Evolutionary conservation across 2,797 vertebrate genomes (phyloP).

Genomic region (Tapirus indicus): DNA sequence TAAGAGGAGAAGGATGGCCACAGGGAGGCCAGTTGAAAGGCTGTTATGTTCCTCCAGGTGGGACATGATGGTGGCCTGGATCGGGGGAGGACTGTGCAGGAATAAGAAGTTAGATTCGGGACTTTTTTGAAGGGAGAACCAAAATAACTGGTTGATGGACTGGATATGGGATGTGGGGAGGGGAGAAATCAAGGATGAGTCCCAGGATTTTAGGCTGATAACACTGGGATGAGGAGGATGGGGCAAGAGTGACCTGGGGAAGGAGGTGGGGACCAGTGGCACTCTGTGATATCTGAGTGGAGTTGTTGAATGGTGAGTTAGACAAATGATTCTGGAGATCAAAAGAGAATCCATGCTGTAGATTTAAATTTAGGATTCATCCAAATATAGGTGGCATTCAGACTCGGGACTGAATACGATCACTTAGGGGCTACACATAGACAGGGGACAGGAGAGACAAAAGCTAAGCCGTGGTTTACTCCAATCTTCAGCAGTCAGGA

Average conservation of each 20-base stretch:
- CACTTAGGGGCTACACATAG: not conserved
- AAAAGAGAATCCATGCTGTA: not conserved
- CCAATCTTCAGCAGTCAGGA: not conserved
- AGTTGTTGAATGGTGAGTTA: not conserved
- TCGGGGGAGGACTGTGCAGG: not conserved
- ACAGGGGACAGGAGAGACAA: not conserved
- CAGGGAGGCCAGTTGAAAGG: not conserved
- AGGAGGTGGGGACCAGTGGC: accelerated
- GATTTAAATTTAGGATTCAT: not conserved
- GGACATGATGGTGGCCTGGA: not conserved
- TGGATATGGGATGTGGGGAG: not conserved
- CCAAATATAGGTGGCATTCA: not conserved
- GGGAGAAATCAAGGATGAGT: not conserved
- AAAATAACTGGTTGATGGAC: not conserved
- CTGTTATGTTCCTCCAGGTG: not conserved
- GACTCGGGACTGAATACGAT: not conserved
- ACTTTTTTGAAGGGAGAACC: not conserved
- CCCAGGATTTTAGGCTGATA: not conserved
- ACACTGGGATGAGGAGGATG: not conserved
- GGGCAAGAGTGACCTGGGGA: not conserved
- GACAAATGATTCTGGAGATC: not conserved
- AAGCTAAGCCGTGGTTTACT: not conserved
- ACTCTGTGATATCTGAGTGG: not conserved
- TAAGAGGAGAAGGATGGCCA: too few relatives aligned
- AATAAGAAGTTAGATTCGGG: too few relatives aligned